Conservation (phyloP, 2,113 vertebrate genomes). For the Colossoma macropomum region DNA sequence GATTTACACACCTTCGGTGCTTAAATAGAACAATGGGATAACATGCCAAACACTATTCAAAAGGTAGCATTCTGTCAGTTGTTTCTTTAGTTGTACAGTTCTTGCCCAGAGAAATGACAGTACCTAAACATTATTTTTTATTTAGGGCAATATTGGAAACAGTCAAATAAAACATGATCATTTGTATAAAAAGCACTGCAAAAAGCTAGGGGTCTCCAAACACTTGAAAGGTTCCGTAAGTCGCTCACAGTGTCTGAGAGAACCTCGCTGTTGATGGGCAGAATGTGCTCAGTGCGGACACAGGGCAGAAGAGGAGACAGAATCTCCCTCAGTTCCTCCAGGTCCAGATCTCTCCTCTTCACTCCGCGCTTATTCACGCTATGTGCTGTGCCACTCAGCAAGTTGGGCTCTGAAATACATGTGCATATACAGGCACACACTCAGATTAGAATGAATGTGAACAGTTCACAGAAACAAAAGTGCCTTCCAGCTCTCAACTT, state of each 20-base stretch:
- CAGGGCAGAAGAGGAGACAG: conserved; percentile 92
- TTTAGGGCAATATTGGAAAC: no score
- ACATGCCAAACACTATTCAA: no score
- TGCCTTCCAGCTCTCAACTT: not conserved
- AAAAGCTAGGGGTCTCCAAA: not conserved
- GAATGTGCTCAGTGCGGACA: conserved; percentile 93
- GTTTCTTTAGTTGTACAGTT: no score
- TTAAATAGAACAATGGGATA: no score
- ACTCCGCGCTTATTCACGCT: conserved; percentile 98
- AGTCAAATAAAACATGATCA: no score
- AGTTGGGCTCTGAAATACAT: conserved; percentile 87
- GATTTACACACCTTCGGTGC: no score
- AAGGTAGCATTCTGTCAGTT: no score
- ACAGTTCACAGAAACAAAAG: conserved; percentile 7
- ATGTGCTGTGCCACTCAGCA: conserved; percentile 96
- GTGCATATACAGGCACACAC: conserved; percentile 41
- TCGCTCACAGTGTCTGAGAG: conserved; percentile 87
- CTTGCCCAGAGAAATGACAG: no score
- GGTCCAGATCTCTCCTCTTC: conserved; percentile 93
- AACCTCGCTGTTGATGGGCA: conserved; percentile 92
- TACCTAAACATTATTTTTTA: no score
- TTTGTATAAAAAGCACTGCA: not conserved
- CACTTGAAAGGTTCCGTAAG: not conserved
- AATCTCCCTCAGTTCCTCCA: conserved; percentile 95
- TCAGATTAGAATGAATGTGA: not conserved